phyloP scores from a whole-genome alignment of 2,113 vertebrate genomes.

The Perca flavescens region DNA sequence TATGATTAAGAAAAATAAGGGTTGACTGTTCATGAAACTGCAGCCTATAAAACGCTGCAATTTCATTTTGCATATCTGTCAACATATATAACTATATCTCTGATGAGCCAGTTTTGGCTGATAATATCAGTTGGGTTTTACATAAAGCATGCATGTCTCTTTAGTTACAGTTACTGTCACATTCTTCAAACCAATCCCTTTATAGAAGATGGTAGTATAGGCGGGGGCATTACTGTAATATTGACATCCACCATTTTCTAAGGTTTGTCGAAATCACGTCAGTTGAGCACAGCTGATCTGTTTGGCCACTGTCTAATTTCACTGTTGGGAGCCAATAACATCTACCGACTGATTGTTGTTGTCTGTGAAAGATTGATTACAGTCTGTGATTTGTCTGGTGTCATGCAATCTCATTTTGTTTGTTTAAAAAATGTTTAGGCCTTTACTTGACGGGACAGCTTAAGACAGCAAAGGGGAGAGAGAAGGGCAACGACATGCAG shows the following conservation, averaged over 20 bases:
- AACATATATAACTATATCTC: not conserved
- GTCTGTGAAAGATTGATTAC: not conserved
- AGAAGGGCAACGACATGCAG: too few species aligned
- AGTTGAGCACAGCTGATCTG: not conserved
- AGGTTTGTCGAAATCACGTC: not conserved
- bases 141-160: not conserved
- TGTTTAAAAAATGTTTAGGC: too few species aligned
- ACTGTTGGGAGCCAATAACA: not conserved
- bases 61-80: not conserved
- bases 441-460: too few species aligned
- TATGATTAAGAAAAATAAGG: not conserved
- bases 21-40: not conserved
- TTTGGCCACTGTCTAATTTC: not conserved
- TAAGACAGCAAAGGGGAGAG: too few species aligned
- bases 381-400: not conserved
- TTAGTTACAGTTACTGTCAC: not conserved
- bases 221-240: not conserved
- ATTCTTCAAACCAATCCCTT: not conserved
- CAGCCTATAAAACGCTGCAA: not conserved
- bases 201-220: not conserved
- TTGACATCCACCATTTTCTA: not conserved
- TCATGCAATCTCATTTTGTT: not conserved
- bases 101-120: not conserved
- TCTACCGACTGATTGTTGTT: not conserved
- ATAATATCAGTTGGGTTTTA: not conserved